Conservation (phyloP, 2,797 vertebrate genomes). For the Amazona ochrocephala region DNA sequence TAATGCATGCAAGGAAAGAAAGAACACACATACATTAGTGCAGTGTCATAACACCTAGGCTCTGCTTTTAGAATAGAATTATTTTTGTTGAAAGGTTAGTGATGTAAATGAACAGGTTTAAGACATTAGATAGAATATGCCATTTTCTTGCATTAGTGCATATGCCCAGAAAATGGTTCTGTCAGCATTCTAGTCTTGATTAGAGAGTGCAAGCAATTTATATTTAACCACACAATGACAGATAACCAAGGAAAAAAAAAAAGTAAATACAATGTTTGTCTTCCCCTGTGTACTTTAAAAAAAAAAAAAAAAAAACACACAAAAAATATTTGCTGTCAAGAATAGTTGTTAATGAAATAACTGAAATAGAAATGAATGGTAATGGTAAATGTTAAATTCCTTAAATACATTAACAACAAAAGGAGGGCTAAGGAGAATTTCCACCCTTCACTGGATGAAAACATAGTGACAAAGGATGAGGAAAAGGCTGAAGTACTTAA, state of each 20-base stretch:
- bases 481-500: neutral
- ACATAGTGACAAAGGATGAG: neutral
- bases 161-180: conserved; percentile 1
- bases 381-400: neutral
- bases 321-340: neutral
- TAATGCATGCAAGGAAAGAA: conserved; percentile 76
- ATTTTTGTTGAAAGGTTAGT: conserved; percentile 43
- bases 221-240: neutral
- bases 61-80: conserved; percentile 17
- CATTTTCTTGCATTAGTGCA: neutral
- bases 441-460: neutral
- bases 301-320: neutral
- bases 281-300: neutral
- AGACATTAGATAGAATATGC: neutral
- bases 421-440: neutral
- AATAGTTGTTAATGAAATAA: neutral
- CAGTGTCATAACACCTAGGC: neutral
- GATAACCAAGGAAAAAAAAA: neutral
- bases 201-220: conserved; percentile 4
- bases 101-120: conserved; percentile 26
- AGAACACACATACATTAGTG: conserved; percentile 66
- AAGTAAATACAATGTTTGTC: neutral
- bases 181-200: conserved; percentile 1
- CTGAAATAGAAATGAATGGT: neutral
- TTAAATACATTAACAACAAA: neutral